Percentiles rank a stretch among this genome's conserved stretches.
phyloP scores from a whole-genome alignment of 1,140 invertebrate species.

The Brachionus sp. region DNA sequence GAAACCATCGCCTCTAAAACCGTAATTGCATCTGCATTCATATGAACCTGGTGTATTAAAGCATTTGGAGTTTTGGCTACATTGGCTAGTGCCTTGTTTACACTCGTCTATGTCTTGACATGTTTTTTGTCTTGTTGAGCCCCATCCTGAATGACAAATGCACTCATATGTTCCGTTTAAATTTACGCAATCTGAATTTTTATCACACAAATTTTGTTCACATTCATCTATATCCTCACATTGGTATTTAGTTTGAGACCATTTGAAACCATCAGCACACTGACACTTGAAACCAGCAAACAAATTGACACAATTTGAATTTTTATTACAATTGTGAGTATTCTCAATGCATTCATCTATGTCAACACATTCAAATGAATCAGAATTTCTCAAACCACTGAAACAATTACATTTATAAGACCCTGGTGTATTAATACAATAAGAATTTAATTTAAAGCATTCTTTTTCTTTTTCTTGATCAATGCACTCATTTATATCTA shows the following conservation, averaged over 20 bases:
- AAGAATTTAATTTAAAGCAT: background rate
- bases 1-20: constrained; percentile 19
- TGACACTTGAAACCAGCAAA: background rate
- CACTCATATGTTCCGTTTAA: constrained; percentile 11
- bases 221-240: constrained; percentile 44
- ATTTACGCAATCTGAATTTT: constrained; percentile 39
- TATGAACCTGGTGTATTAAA: constrained; percentile 17
- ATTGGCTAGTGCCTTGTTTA: background rate
- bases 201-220: background rate
- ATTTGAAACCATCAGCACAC: constrained; percentile 39
- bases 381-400: background rate
- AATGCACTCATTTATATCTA: constrained; percentile 44
- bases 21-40: constrained; percentile 13
- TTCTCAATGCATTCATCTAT: constrained; percentile 29
- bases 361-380: constrained; percentile 2
- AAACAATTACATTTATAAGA: constrained; percentile 39
- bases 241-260: background rate
- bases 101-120: constrained; percentile 44
- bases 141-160: constrained; percentile 33
- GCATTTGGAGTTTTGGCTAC: background rate
- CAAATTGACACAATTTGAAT: constrained; percentile 21
- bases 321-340: constrained; percentile 19
- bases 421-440: constrained; percentile 19
- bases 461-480: constrained; percentile 8
- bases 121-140: background rate